A percentile compares a stretch with the other conserved stretches of the same genome.
phyloP scores from a whole-genome alignment of 2,797 vertebrate species.

The Enteromius unitaeniatus region DNA sequence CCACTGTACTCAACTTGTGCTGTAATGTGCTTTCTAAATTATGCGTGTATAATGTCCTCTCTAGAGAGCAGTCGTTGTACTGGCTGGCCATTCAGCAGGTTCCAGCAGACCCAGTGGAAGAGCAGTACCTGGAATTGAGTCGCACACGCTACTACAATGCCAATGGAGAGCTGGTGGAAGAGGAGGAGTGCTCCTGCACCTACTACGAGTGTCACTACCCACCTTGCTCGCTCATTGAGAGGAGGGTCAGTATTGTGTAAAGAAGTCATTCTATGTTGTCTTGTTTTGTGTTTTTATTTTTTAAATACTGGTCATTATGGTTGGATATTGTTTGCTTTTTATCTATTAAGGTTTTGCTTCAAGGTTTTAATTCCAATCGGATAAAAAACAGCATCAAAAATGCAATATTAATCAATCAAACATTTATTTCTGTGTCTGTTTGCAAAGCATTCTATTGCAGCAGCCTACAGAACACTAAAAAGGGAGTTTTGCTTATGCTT shows the following conservation, averaged over 20 bases:
- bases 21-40: background rate
- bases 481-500: background rate
- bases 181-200: slow-evolving; percentile 97
- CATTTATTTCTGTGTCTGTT: background rate
- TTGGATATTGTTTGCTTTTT: background rate
- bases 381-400: background rate
- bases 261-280: background rate
- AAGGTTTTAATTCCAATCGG: background rate
- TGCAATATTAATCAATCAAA: too few species aligned
- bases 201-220: slow-evolving; percentile 99
- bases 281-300: background rate
- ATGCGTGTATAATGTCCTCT: background rate
- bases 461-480: background rate
- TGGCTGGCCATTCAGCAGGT: slow-evolving; percentile 99
- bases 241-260: slow-evolving; percentile 83
- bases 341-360: background rate
- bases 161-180: slow-evolving; percentile 96
- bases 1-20: background rate
- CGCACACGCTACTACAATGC: slow-evolving; percentile 97
- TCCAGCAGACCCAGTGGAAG: slow-evolving; percentile 96
- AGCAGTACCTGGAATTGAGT: slow-evolving; percentile 95
- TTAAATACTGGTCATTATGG: background rate
- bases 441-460: background rate
- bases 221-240: slow-evolving; percentile 96
- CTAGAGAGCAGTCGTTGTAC: slow-evolving; percentile 96